Evolutionary conservation across 2,113 vertebrate genomes (phyloP), one percentile per base, ranked within the genome.

Genomic region (Anas platyrhynchos): DNA sequence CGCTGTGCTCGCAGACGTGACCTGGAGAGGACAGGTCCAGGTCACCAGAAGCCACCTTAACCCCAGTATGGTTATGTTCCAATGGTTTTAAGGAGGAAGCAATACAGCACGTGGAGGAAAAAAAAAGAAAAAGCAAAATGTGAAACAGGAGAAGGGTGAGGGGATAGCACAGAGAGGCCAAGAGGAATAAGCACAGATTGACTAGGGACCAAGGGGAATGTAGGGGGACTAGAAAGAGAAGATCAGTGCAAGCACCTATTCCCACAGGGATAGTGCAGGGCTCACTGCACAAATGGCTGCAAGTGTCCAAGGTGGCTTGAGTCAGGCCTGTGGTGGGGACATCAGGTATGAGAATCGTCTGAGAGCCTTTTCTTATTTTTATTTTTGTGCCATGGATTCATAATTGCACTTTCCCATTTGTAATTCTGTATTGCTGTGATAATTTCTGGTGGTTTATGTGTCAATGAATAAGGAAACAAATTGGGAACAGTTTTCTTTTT

Each of bases 311-410:
- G 73, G 63, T 20, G 29, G 4, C 44, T 56, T 43, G 14, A 73
- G 29, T 32, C 32, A 69, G 34, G 44, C 50, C 66, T 32, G 7
- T 5, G 5, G 5, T 46, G 31, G 26, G 29, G 29, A 38, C 22
- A 22, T 66, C 16, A 15, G 23, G 1, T 9, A 10, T 1, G 9
- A 52, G 9, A 61, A 29, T 32, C 46, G 4, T 36, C 25, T 59
- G 18, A 50, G 41, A 59, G 17, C 21, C 13, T 41, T 32, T 71
- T 2, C 2, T 27, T 34, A 38, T 80, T 52, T 68, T 25, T 0
- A 1, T 0, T 15, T 50, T 63, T 41, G 9, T 1, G 0, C 73
- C 16, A 17, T 18, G 18, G 18, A 61, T 38, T 58, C 25, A 48
- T 41, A 23, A 36, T 83, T 77, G 58, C 0, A 0, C 10, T 88